phyloP scores from a whole-genome alignment of 2,797 vertebrate species.

The Rhadinocentrus ornatus region DNA sequence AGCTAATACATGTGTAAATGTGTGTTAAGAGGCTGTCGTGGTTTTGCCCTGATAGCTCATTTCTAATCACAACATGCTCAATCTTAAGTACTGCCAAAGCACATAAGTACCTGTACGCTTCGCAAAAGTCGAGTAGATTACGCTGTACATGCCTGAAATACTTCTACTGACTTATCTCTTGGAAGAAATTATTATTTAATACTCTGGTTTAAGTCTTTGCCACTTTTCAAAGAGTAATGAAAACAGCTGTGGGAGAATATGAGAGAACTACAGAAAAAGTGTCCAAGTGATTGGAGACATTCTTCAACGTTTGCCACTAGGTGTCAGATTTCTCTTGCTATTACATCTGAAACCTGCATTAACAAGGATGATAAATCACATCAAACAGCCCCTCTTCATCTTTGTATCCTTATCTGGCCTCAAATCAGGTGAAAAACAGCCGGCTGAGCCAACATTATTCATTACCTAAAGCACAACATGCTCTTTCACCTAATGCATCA shows the following conservation, averaged over 20 bases:
- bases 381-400: constrained; percentile 18
- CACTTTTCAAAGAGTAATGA: constrained; percentile 3
- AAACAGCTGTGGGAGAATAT: constrained; percentile 13
- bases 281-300: neutral
- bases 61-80: constrained; percentile 42
- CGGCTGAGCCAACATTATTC: constrained; percentile 38
- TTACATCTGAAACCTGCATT: neutral
- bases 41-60: constrained; percentile 18
- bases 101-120: constrained; percentile 31
- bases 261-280: neutral
- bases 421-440: constrained; percentile 45
- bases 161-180: constrained; percentile 30
- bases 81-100: constrained; percentile 28
- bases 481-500: constrained; percentile 27
- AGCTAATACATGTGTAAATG: constrained; percentile 5
- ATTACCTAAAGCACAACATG: constrained; percentile 47
- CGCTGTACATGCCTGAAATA: constrained; percentile 34
- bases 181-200: constrained; percentile 34
- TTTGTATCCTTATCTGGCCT: constrained; percentile 30
- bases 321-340: constrained; percentile 67
- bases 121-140: constrained; percentile 32
- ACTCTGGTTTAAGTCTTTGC: constrained; percentile 21
- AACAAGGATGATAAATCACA: constrained; percentile 34
- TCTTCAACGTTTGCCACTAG: constrained; percentile 68
- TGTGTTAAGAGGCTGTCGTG: constrained; percentile 29